Evolutionary conservation across 2,888 invertebrate genomes (phyloP), one percentile per base, ranked within the genome.

Genomic region (Archaeoteleia sp.): DNA sequence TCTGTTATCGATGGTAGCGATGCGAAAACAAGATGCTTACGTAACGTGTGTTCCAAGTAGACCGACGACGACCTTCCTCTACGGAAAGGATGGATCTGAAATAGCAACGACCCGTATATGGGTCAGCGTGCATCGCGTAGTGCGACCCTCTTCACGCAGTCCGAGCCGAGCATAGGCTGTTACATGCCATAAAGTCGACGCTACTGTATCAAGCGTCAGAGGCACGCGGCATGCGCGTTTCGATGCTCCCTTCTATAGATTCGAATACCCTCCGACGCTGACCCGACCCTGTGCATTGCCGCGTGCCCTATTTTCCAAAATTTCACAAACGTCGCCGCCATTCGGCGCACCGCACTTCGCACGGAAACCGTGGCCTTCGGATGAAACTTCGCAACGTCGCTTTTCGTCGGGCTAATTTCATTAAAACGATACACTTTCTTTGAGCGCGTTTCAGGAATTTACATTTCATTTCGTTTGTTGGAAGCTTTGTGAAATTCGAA

Each of bases 51-150:
- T 74, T 76, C 70, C 63, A 67, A 70, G 69, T 70, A 66, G 55
- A 70, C 63, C 66, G 65, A 70, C 78, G 79, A 82, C 83, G 85
- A 85, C 83, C 85, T 85, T 85, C 84, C 84, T 84, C 84, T 84
- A 82, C 83, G 83, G 83, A 83, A 82, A 84, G 84, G 83, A 84
- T 84, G 81, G 81, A 82, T 83, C 84, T 83, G 83, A 85, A 84
- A 84, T 85, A 84, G 84, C 83, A 85, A 85, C 84, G 84, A 84
- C 84, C 84, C 84, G 84, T 84, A 85, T 84, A 84, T 84, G 80
- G 85, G 85, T 85, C 85, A 85, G 82, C 84, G 79, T 84, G 84
- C 84, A 85, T 83, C 82, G 83, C 57, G 67, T 80, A 76, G 77
- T 80, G 74, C 81, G 81, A 82, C 82, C 82, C 83, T 82, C 82